A percentile compares a stretch with the other conserved stretches of the same genome.
These are phyloP conservation scores for Pachyrhynchus sulphureomaculatus DNA, from an alignment of 1,140 invertebrate genomes.

Conservation along the genomic window DNA sequence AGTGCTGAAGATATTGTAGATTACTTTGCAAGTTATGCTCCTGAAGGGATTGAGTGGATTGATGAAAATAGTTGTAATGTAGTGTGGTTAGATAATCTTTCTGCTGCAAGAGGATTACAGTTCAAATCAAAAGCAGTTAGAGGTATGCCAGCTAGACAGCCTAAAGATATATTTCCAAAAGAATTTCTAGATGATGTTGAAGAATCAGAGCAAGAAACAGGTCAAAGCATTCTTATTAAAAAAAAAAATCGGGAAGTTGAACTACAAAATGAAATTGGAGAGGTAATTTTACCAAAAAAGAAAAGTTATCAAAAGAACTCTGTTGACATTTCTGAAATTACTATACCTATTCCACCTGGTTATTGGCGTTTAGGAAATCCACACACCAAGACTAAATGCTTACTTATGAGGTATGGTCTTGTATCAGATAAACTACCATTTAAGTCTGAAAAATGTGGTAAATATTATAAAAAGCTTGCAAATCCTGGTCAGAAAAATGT, in stretches of 20 bases:
- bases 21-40: constrained; percentile 74
- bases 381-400: constrained; percentile 62
- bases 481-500: constrained; percentile 53
- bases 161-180: constrained; percentile 45
- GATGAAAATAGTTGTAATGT: constrained; percentile 81
- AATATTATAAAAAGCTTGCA: constrained; percentile 66
- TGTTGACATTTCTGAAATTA: constrained; percentile 55
- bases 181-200: constrained; percentile 52
- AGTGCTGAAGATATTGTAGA: constrained; percentile 75
- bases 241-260: constrained; percentile 44
- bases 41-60: constrained; percentile 77
- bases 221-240: constrained; percentile 45
- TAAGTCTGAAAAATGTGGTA: constrained; percentile 62
- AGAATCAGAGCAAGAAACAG: constrained; percentile 48
- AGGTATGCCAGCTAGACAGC: constrained; percentile 49
- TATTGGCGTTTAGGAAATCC: constrained; percentile 72
- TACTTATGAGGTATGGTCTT: constrained; percentile 74
- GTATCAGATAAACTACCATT: constrained; percentile 63
- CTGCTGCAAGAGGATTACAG: constrained; percentile 69
- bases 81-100: constrained; percentile 70
- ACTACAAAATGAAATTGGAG: constrained; percentile 45
- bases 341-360: constrained; percentile 65
- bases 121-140: constrained; percentile 58
- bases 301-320: constrained; percentile 39
- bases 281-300: constrained; percentile 34